Percentiles rank a stretch among this genome's conserved stretches.
phyloP scores from a whole-genome alignment of 2,888 invertebrate genomes.

The Sinelater perroti region DNA sequence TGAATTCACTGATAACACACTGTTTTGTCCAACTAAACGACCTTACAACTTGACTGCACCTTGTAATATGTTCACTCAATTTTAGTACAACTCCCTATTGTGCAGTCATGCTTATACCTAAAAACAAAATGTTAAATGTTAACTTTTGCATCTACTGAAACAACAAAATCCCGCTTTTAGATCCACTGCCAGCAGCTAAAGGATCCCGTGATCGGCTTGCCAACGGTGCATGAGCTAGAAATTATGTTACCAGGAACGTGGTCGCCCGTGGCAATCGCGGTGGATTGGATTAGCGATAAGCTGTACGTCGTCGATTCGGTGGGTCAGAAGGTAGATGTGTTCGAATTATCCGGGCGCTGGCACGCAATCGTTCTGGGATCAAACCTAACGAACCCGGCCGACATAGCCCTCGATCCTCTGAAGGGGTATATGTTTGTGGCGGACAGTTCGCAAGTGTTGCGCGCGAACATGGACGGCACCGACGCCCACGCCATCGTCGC shows the following conservation, averaged over 20 bases:
- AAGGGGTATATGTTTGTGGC: constrained; percentile 89
- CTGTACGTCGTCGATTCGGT: constrained; percentile 93
- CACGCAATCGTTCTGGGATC: constrained; percentile 92
- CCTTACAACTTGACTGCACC: no score
- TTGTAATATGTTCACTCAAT: no score
- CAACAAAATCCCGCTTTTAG: constrained; percentile 56
- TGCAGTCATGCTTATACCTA: no score
- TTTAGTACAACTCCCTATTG: no score
- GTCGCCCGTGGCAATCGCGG: constrained; percentile 90
- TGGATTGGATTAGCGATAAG: constrained; percentile 97
- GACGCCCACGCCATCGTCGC: constrained; percentile 83
- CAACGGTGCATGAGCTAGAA: constrained; percentile 67
- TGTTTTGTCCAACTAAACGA: no score
- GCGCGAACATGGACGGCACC: constrained; percentile 95
- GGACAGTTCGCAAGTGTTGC: constrained; percentile 81
- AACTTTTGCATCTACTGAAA: no score
- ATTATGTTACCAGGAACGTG: constrained; percentile 84
- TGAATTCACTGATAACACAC: no score
- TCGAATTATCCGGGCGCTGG: constrained; percentile 85
- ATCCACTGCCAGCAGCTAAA: constrained; percentile 69
- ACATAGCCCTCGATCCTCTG: constrained; percentile 92
- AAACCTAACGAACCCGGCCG: constrained; percentile 89
- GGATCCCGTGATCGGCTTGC: constrained; percentile 58
- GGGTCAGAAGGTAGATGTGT: constrained; percentile 93
- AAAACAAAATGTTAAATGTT: no score